Percentiles rank a stretch among this genome's conserved stretches.
Evolutionary conservation across 2,113 vertebrate species (phyloP).

Genomic region (Raja brachyura): DNA sequence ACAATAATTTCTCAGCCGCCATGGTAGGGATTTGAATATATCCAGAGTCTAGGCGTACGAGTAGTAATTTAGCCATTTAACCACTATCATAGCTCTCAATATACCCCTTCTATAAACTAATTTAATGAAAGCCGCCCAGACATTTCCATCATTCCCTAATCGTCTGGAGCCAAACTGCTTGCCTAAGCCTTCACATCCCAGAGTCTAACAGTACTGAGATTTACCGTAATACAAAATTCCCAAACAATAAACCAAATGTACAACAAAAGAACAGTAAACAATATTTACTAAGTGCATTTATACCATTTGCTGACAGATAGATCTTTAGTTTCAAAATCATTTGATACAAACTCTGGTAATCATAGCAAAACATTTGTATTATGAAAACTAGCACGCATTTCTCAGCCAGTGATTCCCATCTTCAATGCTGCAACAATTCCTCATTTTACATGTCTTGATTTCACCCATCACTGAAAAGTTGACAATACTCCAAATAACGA

Average conservation of each 20-base stretch:
- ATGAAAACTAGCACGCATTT: background rate
- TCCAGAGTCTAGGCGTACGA: too few species aligned
- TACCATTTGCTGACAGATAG: background rate
- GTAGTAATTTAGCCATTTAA: too few species aligned
- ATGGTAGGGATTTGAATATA: too few species aligned
- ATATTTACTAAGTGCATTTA: background rate
- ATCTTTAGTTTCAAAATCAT: background rate
- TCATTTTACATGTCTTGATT: background rate
- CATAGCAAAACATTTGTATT: background rate
- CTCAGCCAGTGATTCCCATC: too few species aligned
- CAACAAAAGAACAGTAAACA: background rate
- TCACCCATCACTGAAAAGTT: background rate
- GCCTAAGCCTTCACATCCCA: background rate
- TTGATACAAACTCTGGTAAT: background rate
- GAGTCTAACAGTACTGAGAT: background rate
- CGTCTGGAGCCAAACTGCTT: too few species aligned
- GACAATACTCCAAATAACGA: background rate
- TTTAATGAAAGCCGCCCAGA: too few species aligned
- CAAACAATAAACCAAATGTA: background rate
- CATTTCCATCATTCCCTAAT: too few species aligned
- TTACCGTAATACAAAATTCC: background rate
- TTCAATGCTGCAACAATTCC: too few species aligned
- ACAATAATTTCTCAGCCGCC: too few species aligned
- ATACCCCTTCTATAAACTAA: too few species aligned
- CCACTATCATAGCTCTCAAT: too few species aligned